Conservation (phyloP, 2,113 vertebrate genomes). For the Crotalus viridis region DNA sequence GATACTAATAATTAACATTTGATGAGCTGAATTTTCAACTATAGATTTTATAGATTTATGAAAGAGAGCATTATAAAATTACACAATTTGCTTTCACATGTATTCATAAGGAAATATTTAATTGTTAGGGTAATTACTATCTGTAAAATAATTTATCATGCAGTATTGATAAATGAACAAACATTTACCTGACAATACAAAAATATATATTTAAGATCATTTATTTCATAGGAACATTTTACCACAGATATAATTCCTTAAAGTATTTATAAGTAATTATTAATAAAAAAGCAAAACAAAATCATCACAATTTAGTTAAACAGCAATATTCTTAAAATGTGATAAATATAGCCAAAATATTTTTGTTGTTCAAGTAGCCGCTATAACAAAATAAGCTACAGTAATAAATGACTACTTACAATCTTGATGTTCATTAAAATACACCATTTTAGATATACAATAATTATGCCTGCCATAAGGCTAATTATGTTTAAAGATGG, state of each 20-base stretch:
- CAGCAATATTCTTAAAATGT: background rate
- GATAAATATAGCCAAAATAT: background rate
- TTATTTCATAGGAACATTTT: conserved; percentile 18
- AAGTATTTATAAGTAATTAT: conserved; percentile 1
- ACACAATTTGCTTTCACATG: background rate
- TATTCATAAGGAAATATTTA: background rate
- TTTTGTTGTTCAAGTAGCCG: background rate
- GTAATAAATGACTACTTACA: background rate
- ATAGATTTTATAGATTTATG: background rate
- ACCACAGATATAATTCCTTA: conserved; percentile 28
- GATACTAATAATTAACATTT: background rate
- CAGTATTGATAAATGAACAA: background rate
- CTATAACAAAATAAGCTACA: background rate
- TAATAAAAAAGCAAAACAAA: background rate
- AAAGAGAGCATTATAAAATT: background rate
- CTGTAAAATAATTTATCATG: conserved; percentile 3
- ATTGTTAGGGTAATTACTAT: background rate
- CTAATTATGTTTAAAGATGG: background rate
- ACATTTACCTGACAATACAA: background rate
- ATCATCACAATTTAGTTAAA: background rate
- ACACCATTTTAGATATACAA: background rate
- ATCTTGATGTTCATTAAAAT: background rate
- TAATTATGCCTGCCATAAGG: background rate
- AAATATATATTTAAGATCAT: conserved; percentile 12
- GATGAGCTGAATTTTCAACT: background rate